These are phyloP conservation scores for Drosophila rellima DNA, from an alignment of 2,888 invertebrate species.

Conservation along the genomic window DNA sequence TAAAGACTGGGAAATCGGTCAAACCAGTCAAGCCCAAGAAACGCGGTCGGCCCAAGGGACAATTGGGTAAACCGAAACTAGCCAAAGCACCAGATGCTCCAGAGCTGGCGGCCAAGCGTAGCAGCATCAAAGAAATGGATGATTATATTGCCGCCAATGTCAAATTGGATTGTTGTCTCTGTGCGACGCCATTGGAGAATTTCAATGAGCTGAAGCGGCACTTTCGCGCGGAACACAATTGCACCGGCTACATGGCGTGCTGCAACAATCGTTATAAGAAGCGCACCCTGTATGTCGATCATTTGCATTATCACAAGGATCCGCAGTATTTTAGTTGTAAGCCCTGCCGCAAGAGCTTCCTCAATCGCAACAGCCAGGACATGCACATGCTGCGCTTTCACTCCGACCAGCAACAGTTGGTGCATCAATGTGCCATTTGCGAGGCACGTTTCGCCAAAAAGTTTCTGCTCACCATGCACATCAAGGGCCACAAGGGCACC, in stretches of 20 bases:
- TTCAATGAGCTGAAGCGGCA: slow-evolving; percentile 72
- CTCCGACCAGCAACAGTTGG: slow-evolving; percentile 72
- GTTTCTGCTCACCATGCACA: slow-evolving; percentile 74
- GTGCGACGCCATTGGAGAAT: slow-evolving; percentile 57
- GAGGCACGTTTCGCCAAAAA: slow-evolving; percentile 72
- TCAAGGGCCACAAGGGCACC: slow-evolving; percentile 71
- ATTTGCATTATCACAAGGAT: slow-evolving; percentile 75
- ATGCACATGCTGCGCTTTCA: slow-evolving; percentile 78
- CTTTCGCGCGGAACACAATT: slow-evolving; percentile 68
- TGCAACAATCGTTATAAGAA: slow-evolving; percentile 79
- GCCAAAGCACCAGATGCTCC: slow-evolving; percentile 11
- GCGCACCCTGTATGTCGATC: slow-evolving; percentile 76
- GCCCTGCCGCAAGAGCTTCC: slow-evolving; percentile 66
- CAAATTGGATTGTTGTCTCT: slow-evolving; percentile 66
- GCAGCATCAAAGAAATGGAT: slow-evolving; percentile 71
- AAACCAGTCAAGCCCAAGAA: slow-evolving; percentile 15
- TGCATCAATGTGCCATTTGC: slow-evolving; percentile 67
- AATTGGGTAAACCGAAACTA: slow-evolving; percentile 11
- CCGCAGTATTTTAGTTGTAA: slow-evolving; percentile 76
- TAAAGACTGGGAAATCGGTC: background rate
- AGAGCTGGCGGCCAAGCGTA: slow-evolving; percentile 65
- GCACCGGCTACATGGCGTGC: slow-evolving; percentile 73
- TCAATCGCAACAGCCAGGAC: slow-evolving; percentile 75
- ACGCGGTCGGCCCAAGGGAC: slow-evolving; percentile 67
- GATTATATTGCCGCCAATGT: slow-evolving; percentile 77